Evolutionary conservation across 2,888 invertebrate species (phyloP).

Genomic region (Scrobipalpa atriplicella): DNA sequence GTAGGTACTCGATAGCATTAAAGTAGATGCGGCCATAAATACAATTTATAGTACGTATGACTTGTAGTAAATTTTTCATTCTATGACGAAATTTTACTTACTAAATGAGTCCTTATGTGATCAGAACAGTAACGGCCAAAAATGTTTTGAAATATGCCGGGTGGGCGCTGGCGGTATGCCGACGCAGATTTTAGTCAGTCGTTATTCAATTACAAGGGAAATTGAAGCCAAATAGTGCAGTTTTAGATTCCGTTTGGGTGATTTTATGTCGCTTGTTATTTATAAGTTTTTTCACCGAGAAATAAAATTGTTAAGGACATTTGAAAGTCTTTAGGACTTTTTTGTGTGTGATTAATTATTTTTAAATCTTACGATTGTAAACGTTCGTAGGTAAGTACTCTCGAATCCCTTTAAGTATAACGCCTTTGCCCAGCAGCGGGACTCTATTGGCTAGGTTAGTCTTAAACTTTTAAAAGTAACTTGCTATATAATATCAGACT

Average conservation of each 20-base stretch:
- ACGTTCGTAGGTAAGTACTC: no score
- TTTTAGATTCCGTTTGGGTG: constrained; percentile 7
- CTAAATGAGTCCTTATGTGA: constrained; percentile 8
- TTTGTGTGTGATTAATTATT: no score
- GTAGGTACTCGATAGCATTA: no score
- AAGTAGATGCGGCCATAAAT: no score
- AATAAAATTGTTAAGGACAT: neutral
- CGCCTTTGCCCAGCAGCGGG: no score
- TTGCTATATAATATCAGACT: no score
- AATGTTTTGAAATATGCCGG: constrained; percentile 50
- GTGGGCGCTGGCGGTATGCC: constrained; percentile 19
- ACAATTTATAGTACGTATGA: no score
- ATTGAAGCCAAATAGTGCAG: constrained; percentile 27
- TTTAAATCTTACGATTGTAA: no score
- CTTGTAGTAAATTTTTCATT: no score
- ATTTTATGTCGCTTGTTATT: neutral
- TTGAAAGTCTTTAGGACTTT: neutral
- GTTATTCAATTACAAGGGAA: constrained; percentile 26
- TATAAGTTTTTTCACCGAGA: neutral
- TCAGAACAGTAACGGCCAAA: constrained; percentile 44
- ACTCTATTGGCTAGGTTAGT: no score
- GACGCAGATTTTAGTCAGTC: constrained; percentile 14
- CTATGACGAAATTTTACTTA: neutral
- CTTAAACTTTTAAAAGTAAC: no score
- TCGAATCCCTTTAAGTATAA: no score